phyloP scores from a whole-genome alignment of 2,888 invertebrate genomes.

The Cephus rjabovi region DNA sequence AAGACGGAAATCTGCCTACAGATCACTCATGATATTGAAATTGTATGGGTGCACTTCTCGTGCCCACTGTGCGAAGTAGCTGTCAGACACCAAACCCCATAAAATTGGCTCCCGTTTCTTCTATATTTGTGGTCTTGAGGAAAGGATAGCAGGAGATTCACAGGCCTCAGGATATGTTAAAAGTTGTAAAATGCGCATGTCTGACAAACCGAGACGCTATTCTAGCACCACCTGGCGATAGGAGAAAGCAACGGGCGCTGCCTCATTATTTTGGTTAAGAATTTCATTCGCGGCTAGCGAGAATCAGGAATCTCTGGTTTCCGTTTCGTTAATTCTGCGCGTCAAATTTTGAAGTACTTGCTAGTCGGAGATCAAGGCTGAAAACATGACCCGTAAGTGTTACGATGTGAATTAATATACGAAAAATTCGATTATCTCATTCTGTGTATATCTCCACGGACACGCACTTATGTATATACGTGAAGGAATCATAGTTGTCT shows the following conservation, averaged over 20 bases:
- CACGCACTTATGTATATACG: not conserved
- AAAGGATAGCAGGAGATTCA: too few species aligned
- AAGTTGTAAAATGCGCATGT: too few species aligned
- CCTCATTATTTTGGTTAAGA: not conserved
- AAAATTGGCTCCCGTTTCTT: too few species aligned
- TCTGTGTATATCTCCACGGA: not conserved
- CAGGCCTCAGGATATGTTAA: too few species aligned
- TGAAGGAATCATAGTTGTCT: not conserved
- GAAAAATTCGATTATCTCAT: not conserved
- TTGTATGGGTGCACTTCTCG: not conserved
- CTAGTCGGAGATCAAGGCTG: slow-evolving; percentile 61
- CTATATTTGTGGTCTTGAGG: too few species aligned
- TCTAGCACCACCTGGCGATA: too few species aligned
- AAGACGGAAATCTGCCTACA: too few species aligned
- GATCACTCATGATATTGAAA: not conserved
- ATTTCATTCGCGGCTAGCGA: not conserved
- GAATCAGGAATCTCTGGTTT: not conserved
- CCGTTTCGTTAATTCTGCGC: slow-evolving; percentile 19
- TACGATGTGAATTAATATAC: not conserved
- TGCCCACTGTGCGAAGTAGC: not conserved
- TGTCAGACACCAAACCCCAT: not conserved
- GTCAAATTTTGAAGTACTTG: slow-evolving; percentile 53
- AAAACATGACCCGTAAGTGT: slow-evolving; percentile 63
- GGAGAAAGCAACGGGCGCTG: not conserved
- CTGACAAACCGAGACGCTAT: too few species aligned